Evolutionary conservation across 1,140 invertebrate genomes (phyloP), one percentile per base, ranked within the genome.

Genomic region (Myzus persicae): DNA sequence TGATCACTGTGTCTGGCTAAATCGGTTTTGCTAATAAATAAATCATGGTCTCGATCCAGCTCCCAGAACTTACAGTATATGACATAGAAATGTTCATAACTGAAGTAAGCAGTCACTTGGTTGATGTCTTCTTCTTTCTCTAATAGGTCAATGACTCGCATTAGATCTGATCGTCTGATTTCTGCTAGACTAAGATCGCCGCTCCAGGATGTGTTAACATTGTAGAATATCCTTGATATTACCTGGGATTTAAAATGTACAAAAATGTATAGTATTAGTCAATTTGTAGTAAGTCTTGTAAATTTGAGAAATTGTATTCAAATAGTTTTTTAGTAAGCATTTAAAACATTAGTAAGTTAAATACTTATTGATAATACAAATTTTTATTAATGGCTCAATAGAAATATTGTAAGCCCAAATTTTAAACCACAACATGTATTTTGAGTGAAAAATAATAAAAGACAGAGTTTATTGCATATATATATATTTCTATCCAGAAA

Each of bases 1-100:
- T 99, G 98, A 95, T 99, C 99, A 95, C 99, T 99, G 95, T 99
- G 99, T 94, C 98, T 96, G 4, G 97, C 97, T 36, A 99, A 96
- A 96, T 99, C 99, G 94, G 98, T 97, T 95, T 98, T 97, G 95
- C 98, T 98, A 94, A 99, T 99, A 94, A 98, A 98, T 76, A 99
- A 96, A 96, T 99, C 99, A 95, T 99, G 99, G 96, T 99, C 99
- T 94, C 98, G 97, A 95, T 99, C 99, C 94, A 99, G 95, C 95
- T 99, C 99, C 99, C 99, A 99, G 95, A 99, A 99, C 96, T 99
- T 99, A 96, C 99, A 99, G 95, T 99, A 99, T 95, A 99, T 99
- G 42, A 99, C 99, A 96, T 99, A 99, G 95, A 99, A 99, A 96
- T 99, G 99, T 95, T 99, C 99, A 95, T 99, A 99, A 95, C 98